Conservation (phyloP, 2,113 vertebrate species). For the Nibea coibor region DNA sequence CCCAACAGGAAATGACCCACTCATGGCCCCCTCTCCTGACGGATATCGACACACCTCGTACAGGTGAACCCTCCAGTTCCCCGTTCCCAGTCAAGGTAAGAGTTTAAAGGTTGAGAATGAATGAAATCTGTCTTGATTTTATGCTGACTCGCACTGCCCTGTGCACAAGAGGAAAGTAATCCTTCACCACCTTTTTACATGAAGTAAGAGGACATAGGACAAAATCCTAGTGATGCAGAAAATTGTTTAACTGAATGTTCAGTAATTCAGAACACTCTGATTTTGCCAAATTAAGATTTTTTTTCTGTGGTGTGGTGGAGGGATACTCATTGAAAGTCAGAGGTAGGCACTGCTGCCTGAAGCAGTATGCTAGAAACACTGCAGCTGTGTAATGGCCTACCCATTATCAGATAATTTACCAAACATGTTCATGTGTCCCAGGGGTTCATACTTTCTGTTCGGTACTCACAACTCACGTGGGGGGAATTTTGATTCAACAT, state of each 20-base stretch:
- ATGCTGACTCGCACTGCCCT: background rate
- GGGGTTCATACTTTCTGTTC: background rate
- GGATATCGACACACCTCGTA: slow-evolving; percentile 87
- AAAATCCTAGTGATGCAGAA: background rate
- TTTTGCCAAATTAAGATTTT: background rate
- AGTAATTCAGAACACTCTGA: background rate
- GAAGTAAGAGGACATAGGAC: background rate
- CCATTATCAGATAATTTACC: background rate
- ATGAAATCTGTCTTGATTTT: background rate
- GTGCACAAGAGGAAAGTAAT: background rate
- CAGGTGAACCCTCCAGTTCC: slow-evolving; percentile 86
- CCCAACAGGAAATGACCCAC: slow-evolving; percentile 93
- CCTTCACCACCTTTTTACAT: background rate
- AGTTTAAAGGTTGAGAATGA: background rate
- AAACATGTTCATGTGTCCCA: background rate
- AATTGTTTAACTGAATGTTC: background rate
- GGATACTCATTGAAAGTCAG: background rate
- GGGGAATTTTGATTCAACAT: no score
- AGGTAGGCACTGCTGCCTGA: background rate
- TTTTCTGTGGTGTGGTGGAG: background rate
- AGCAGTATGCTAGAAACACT: background rate
- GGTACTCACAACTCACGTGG: no score
- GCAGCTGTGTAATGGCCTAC: slow-evolving; percentile 10
- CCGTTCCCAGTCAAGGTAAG: slow-evolving; percentile 88
- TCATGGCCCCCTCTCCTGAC: slow-evolving; percentile 94